Evolutionary conservation across 92 coral and sea anemone genomes (phyloP).

Genomic region (Palythoa grandiflora): DNA sequence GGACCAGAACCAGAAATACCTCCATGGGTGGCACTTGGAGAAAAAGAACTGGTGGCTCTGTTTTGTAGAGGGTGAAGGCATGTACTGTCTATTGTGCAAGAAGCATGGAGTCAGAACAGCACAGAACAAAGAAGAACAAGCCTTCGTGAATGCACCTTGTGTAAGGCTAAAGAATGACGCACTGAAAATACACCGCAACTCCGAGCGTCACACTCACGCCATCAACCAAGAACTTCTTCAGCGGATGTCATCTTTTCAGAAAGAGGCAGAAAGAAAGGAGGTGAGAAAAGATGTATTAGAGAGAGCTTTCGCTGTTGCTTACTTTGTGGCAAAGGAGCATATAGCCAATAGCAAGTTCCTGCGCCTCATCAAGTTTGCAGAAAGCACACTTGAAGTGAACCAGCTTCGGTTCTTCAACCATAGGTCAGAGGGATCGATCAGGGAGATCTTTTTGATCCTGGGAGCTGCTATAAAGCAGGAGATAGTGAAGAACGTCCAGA

Average conservation of each 20-base stretch:
- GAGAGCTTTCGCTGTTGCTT: slow-evolving; percentile 52
- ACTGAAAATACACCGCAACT: slow-evolving; percentile 38
- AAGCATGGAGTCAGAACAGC: too few species aligned
- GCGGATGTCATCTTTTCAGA: slow-evolving; percentile 49
- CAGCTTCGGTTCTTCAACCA: slow-evolving; percentile 47
- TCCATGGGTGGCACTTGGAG: slow-evolving; percentile 56
- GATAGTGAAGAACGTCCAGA: not conserved
- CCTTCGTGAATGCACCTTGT: slow-evolving; percentile 48
- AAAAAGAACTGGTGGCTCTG: slow-evolving; percentile 64
- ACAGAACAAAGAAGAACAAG: too few species aligned
- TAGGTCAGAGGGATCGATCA: slow-evolving; percentile 50
- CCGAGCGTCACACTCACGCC: not conserved
- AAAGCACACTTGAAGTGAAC: slow-evolving; percentile 32
- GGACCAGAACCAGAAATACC: slow-evolving; percentile 35
- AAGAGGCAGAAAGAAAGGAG: slow-evolving; percentile 46
- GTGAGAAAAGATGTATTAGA: slow-evolving; percentile 49
- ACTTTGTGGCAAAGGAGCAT: slow-evolving; percentile 58
- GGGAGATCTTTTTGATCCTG: slow-evolving; percentile 40
- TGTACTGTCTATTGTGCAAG: too few species aligned
- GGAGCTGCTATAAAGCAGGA: slow-evolving; percentile 37
- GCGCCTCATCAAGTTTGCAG: slow-evolving; percentile 48
- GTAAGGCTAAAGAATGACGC: slow-evolving; percentile 39
- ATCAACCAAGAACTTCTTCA: slow-evolving; percentile 28
- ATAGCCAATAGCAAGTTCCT: slow-evolving; percentile 59
- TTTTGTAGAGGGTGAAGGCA: too few species aligned